A percentile compares a stretch with the other conserved stretches of the same genome.
These are phyloP conservation scores for Sebastes hopkinsi DNA, from an alignment of 2,797 vertebrate species.

Conservation along the genomic window DNA sequence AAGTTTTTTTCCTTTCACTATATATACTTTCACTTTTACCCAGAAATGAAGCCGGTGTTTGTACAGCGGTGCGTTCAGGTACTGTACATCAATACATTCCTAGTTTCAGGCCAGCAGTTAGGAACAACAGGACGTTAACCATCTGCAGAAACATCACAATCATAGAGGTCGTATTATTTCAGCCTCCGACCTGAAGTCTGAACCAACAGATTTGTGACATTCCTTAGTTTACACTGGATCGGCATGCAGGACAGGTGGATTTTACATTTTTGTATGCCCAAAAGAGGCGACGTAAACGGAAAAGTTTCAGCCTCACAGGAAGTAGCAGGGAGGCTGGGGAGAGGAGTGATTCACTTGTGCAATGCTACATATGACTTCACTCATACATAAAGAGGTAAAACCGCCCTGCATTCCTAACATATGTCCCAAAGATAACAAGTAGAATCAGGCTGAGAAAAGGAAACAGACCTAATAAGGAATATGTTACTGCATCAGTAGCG, in stretches of 20 bases:
- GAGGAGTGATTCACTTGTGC: constrained; percentile 24
- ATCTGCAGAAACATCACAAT: constrained; percentile 11
- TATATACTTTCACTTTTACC: neutral
- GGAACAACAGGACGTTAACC: neutral
- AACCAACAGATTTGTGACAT: constrained; percentile 44
- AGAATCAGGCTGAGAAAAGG: neutral
- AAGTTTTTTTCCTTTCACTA: neutral
- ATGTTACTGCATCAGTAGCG: neutral
- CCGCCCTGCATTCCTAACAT: constrained; percentile 53
- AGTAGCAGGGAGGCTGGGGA: constrained; percentile 5
- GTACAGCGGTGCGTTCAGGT: constrained; percentile 24
- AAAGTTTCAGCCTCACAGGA: neutral
- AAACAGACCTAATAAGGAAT: constrained; percentile 28
- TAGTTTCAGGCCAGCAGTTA: constrained; percentile 8
- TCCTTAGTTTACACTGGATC: constrained; percentile 21
- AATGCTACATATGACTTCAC: constrained; percentile 37
- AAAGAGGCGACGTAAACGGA: constrained; percentile 29
- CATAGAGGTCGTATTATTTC: constrained; percentile 41
- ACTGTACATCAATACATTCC: neutral
- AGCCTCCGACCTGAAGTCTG: constrained; percentile 26
- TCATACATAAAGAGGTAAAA: constrained; percentile 14
- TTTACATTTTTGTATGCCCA: constrained; percentile 9
- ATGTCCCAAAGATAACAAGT: constrained; percentile 13
- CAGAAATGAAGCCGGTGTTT: constrained; percentile 11
- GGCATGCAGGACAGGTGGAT: constrained; percentile 20